These are phyloP conservation scores for Pristionchus exspectatus DNA, from an alignment of 2,888 invertebrate genomes.

Conservation along the genomic window DNA sequence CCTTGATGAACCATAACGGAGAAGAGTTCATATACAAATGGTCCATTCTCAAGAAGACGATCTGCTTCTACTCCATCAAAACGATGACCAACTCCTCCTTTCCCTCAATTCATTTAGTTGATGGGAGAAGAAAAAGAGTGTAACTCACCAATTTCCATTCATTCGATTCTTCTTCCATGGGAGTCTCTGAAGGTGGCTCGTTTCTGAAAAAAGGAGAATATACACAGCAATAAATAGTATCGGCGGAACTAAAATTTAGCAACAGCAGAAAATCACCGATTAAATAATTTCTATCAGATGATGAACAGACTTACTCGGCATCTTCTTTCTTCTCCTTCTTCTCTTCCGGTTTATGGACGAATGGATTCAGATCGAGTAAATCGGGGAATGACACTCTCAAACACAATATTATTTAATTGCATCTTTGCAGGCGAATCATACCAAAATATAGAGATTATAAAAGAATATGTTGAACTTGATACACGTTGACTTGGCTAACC, in stretches of 20 bases:
- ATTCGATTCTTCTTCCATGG: conserved; percentile 26
- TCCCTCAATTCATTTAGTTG: not conserved
- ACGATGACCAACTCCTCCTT: conserved; percentile 39
- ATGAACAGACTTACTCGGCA: not conserved
- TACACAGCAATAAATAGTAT: too few species aligned
- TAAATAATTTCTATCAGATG: not conserved
- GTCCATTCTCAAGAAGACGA: conserved; percentile 81
- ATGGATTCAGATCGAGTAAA: conserved; percentile 87
- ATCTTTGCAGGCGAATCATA: not conserved
- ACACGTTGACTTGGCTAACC: conserved; percentile 80
- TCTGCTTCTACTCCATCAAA: conserved; percentile 27
- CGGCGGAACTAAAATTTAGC: too few species aligned
- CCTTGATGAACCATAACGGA: conserved; percentile 94
- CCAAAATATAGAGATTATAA: not conserved
- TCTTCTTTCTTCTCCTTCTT: conserved; percentile 37
- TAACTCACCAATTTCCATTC: not conserved
- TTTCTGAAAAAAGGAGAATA: not conserved
- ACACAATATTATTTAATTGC: conserved; percentile 62
- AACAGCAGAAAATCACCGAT: too few species aligned
- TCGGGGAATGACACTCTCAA: conserved; percentile 89
- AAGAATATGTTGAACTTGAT: not conserved
- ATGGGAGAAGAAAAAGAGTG: not conserved
- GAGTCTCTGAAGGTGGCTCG: not conserved
- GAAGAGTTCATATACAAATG: conserved; percentile 90
- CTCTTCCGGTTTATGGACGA: conserved; percentile 80